Base-by-base conservation (phyloP, 2,113 vertebrate species). In the Larimichthys crocea region DNA sequence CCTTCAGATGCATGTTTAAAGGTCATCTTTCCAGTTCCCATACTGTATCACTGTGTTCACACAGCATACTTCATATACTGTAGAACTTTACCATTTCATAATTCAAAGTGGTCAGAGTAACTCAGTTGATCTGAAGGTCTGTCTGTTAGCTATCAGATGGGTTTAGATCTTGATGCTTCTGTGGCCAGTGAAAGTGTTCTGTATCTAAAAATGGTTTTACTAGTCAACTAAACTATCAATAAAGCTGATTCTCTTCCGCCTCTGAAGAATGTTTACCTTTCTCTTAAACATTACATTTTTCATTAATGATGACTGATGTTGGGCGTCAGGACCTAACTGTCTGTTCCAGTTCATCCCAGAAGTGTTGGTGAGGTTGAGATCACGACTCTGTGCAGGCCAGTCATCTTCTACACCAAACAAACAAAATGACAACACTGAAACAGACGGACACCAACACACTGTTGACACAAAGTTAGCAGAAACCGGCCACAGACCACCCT, bases 231-330 rank as follows among this genome's bases (percentile, higher is more conserved):
- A 63, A 56, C 24, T 69, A 20, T 69, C 12, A 85, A 70, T 83
- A 85, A 83, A 83, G 56, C 69, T 53, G 52, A 19, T 65, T 44
- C 2, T 76, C 16, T 66, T 69, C 42, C 35, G 3, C 44, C 31
- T 66, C 65, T 64, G 7, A 53, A 49, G 2, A 1, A 19, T 16
- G 2, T 24, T 17, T 42, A 12, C 31, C 16, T 55, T 10, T 49
- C 7, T 57, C 1, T 19, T 22, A 49, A 35, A 19, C 5, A 14
- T 46, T 46, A 3, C 1, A 14, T 12, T 2, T 20, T 42, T n/a
- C 22, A 8, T 2, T 5, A 26, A 26, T 26, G 19, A 35, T 10
- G 29, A 19, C 48, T 40, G 35, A 40, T 40, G 35, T 40, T 40
- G 35, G 35, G 7, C 17, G 2, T 16, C 14, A 31, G 42, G 44